These are phyloP conservation scores for Lipotes vexillifer DNA, from an alignment of 2,113 vertebrate genomes.

Conservation along the genomic window DNA sequence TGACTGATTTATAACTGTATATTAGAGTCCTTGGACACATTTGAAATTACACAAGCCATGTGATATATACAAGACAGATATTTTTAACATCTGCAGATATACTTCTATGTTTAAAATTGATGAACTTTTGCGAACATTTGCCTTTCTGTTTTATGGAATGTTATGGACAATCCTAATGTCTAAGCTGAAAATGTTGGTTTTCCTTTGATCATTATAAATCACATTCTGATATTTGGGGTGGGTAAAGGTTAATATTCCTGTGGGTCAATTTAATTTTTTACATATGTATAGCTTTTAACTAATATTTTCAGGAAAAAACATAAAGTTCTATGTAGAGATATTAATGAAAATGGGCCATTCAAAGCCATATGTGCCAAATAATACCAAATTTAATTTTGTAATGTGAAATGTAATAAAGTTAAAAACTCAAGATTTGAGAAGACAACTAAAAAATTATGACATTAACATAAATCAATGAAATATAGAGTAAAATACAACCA, in stretches of 20 bases:
- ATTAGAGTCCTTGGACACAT: conserved; percentile 5
- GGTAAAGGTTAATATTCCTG: neutral
- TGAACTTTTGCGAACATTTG: neutral
- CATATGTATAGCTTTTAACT: neutral
- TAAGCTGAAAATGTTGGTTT: neutral
- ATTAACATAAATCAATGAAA: neutral
- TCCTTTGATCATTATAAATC: neutral
- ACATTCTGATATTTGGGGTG: neutral
- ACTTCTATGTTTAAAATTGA: conserved; percentile 34
- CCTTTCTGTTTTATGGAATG: neutral
- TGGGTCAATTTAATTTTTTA: neutral
- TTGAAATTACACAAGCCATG: neutral
- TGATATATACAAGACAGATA: neutral
- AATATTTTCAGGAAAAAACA: neutral
- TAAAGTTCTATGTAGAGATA: neutral
- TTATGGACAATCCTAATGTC: neutral
- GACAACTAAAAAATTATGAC: neutral
- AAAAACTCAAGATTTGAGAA: neutral
- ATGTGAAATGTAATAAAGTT: neutral
- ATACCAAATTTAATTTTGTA: neutral
- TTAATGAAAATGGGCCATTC: neutral
- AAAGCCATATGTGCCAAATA: neutral
- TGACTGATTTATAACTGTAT: conserved; percentile 56
- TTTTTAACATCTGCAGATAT: conserved; percentile 39
- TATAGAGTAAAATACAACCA: neutral